Percentiles rank a stretch among this genome's conserved stretches.
These are phyloP conservation scores for Athrips mouffetella DNA, from an alignment of 2,888 invertebrate species.

Conservation along the genomic window DNA sequence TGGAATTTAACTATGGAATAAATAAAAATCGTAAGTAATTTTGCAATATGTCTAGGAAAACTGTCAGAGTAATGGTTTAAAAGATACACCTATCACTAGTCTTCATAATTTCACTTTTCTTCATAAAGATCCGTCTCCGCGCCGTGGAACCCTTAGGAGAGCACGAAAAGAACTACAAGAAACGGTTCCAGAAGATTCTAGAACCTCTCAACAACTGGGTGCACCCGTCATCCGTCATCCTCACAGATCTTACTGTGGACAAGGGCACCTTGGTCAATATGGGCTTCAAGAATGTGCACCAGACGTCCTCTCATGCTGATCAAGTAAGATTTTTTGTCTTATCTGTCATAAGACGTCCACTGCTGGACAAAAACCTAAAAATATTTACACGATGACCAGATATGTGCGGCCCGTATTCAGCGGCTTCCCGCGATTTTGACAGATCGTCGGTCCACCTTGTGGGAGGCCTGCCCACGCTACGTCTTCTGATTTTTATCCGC, in stretches of 20 bases:
- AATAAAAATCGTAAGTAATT: neutral
- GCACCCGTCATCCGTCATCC: slow-evolving; percentile 84
- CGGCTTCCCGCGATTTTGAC: too few species aligned
- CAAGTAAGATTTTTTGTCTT: neutral
- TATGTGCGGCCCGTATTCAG: too few species aligned
- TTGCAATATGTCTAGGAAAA: neutral
- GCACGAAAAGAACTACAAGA: slow-evolving; percentile 87
- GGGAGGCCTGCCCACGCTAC: too few species aligned
- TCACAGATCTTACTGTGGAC: slow-evolving; percentile 91
- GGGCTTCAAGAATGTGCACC: slow-evolving; percentile 88
- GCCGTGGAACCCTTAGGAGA: slow-evolving; percentile 91
- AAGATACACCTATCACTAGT: too few species aligned
- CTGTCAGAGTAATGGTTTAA: too few species aligned
- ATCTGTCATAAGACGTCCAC: too few species aligned
- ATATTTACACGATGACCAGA: too few species aligned
- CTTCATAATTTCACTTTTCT: neutral
- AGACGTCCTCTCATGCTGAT: slow-evolving; percentile 74
- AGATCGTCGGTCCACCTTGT: too few species aligned
- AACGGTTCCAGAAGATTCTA: slow-evolving; percentile 89
- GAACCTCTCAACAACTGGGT: slow-evolving; percentile 89
- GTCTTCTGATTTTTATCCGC: too few species aligned
- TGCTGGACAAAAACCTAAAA: too few species aligned
- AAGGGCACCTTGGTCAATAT: slow-evolving; percentile 85
- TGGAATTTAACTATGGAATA: neutral
- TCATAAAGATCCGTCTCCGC: slow-evolving; percentile 81